These are phyloP conservation scores for Mungos mungo DNA, from an alignment of 2,113 vertebrate genomes.

Conservation along the genomic window DNA sequence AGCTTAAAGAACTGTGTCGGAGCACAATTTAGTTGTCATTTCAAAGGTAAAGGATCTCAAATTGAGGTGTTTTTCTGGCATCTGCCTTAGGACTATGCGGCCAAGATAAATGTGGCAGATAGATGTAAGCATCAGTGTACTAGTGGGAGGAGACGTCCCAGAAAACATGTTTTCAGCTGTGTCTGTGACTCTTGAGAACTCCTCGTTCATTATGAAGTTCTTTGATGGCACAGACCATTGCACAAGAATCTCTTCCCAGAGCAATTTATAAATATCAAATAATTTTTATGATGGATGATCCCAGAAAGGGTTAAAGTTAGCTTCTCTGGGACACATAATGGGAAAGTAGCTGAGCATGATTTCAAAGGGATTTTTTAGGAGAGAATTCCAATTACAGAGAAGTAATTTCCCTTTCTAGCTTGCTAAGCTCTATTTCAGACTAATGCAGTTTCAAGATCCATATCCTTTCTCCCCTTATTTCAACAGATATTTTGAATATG, in stretches of 20 bases:
- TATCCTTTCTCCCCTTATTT: conserved; percentile 78
- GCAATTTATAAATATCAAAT: conserved; percentile 29
- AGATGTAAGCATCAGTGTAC: background rate
- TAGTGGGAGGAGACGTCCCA: background rate
- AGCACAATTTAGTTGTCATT: background rate
- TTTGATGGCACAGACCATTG: conserved; percentile 26
- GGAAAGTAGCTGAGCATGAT: conserved; percentile 66
- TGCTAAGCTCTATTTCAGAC: conserved; percentile 75
- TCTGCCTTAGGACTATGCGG: background rate
- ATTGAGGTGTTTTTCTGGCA: background rate
- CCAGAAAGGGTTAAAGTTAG: conserved; percentile 69
- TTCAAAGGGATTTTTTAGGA: conserved; percentile 78
- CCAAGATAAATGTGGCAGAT: background rate
- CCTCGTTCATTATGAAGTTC: background rate
- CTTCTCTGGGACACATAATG: conserved; percentile 40
- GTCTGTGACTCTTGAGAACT: background rate
- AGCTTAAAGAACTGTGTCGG: background rate
- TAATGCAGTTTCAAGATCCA: conserved; percentile 75
- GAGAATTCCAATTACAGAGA: conserved; percentile 75
- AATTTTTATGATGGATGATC: background rate
- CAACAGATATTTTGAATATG: conserved; percentile 81
- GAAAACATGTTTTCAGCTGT: background rate
- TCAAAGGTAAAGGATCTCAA: background rate
- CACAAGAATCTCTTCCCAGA: conserved; percentile 30
- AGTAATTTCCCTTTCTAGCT: conserved; percentile 75